Conservation (phyloP, 2,113 vertebrate genomes). For the Eulemur rufifrons region DNA sequence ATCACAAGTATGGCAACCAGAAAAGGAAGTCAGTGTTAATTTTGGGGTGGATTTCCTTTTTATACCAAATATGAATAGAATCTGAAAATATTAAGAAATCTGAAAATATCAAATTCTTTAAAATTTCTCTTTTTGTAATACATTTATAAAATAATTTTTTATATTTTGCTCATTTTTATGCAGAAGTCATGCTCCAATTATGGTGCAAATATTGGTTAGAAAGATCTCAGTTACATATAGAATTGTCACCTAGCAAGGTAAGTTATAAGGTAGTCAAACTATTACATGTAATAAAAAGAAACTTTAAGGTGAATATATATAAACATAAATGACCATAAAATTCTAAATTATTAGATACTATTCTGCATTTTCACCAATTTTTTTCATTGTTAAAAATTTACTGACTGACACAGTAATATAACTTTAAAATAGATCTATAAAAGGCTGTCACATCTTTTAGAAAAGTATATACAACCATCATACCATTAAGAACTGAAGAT, state of each 20-base stretch:
- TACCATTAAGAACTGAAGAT: neutral
- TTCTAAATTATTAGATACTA: neutral
- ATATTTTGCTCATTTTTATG: slow-evolving; percentile 3
- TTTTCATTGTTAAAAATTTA: neutral
- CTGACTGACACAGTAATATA: neutral
- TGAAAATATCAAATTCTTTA: neutral
- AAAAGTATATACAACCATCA: neutral
- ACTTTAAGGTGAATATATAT: neutral
- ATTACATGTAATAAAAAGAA: neutral
- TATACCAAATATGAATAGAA: neutral
- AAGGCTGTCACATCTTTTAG: neutral
- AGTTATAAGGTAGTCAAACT: neutral
- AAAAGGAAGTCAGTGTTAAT: neutral
- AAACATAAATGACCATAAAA: neutral
- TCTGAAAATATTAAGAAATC: neutral
- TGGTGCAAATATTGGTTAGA: neutral
- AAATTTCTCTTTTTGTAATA: neutral
- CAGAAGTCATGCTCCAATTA: neutral
- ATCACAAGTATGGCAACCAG: neutral
- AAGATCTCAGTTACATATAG: neutral
- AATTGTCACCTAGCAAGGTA: neutral
- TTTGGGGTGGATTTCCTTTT: neutral
- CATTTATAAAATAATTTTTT: neutral
- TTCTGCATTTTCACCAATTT: neutral
- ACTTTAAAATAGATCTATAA: neutral